Base-by-base conservation (phyloP, 1,140 invertebrate genomes). In the Trypoxylus dichotomus region DNA sequence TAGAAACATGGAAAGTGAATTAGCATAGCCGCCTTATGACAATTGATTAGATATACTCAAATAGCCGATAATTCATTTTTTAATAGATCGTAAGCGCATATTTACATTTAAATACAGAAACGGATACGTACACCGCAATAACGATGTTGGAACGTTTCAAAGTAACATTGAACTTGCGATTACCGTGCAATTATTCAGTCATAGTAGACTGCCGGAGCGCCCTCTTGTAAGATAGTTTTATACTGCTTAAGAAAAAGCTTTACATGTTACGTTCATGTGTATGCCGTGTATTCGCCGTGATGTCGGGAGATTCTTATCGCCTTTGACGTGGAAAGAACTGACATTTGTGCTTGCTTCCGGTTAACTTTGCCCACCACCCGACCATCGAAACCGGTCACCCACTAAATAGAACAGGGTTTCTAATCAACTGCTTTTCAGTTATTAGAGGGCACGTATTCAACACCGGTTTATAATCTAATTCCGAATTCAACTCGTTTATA, bases 321-420 rank as follows among this genome's bases (percentile, higher is more conserved):
- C 15, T 74, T 32, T 74, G 72, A 74, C 72, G 19, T 74, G 72
- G 37, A 74, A 74, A 37, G 72, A 43, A 74, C 72, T 74, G 72
- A 74, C 72, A 74, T 43, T 74, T 21, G 72, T 43, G 72, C 15
- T 29, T 74, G 41, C 72, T 74, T 74, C 72, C 72, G 72, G 72
- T 74, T 74, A 74, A 42, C 72, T 74, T 74, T 74, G 19, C 41
- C 63, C 21, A 43, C 72, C 32, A 41, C 29, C 32, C 5, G 32
- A 8, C 32, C 37, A 41, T 32, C 24, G 29, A 68, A 68, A 68
- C 72, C 72, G 6, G 29, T 37, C 72, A 74, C 19, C 29, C 19
- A 74, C 19, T 37, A 74, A 37, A 25, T 32, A 71, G 29, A 15
- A 74, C 29, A 24, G 11, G 24, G 24, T 27, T 24, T 74, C 72